phyloP scores from a whole-genome alignment of 2,888 invertebrate genomes.

The Octonoba sinensis region DNA sequence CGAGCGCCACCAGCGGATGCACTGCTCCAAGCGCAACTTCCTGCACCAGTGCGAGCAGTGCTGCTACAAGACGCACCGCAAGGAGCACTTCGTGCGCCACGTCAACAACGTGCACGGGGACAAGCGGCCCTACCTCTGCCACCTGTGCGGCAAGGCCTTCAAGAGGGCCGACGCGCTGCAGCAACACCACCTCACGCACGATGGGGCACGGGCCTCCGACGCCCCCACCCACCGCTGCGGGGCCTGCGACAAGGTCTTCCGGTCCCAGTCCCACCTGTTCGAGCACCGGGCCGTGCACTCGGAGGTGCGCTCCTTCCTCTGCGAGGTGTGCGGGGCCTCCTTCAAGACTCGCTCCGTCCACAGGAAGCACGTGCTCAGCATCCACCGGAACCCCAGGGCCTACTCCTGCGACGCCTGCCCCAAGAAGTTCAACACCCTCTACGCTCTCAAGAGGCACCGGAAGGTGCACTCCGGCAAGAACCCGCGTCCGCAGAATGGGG shows the following conservation, averaged over 20 bases:
- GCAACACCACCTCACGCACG: slow-evolving; percentile 73
- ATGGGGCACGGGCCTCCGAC: slow-evolving; percentile 66
- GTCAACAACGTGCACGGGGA: slow-evolving; percentile 73
- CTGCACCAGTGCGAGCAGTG: slow-evolving; percentile 70
- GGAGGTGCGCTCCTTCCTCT: slow-evolving; percentile 73
- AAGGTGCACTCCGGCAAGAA: slow-evolving; percentile 68
- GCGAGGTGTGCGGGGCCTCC: slow-evolving; percentile 74
- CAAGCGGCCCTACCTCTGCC: slow-evolving; percentile 74
- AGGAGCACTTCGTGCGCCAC: slow-evolving; percentile 71
- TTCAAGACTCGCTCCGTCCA: slow-evolving; percentile 72
- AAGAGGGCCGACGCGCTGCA: slow-evolving; percentile 74
- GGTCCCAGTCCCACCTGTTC: slow-evolving; percentile 71
- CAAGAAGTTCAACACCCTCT: slow-evolving; percentile 72
- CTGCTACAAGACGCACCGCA: slow-evolving; percentile 70
- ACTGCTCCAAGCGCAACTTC: slow-evolving; percentile 62
- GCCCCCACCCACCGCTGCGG: slow-evolving; percentile 68
- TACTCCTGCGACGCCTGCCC: slow-evolving; percentile 70
- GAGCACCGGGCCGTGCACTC: slow-evolving; percentile 72
- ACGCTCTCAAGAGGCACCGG: slow-evolving; percentile 71
- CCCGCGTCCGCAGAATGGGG: not conserved
- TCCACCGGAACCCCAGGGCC: slow-evolving; percentile 71
- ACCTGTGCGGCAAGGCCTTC: slow-evolving; percentile 74
- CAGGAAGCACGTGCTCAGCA: slow-evolving; percentile 71
- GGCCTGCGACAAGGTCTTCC: slow-evolving; percentile 70
- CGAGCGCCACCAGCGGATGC: slow-evolving; percentile 68